A percentile compares a stretch with the other conserved stretches of the same genome.
Conservation (phyloP, 2,113 vertebrate genomes). For the Aspiorhynchus laticeps region DNA sequence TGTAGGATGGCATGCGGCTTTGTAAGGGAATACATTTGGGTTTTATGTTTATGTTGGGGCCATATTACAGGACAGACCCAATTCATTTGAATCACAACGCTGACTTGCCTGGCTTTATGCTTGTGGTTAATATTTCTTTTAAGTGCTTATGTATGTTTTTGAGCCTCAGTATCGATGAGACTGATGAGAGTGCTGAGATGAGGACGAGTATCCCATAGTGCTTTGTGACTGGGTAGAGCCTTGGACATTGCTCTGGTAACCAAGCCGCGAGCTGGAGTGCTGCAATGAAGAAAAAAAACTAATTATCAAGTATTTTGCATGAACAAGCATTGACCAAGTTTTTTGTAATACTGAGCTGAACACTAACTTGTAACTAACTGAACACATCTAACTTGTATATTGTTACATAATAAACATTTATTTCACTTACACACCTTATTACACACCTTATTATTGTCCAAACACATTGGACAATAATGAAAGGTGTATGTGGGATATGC, state of each 20-base stretch:
- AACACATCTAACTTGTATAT: too few relatives aligned
- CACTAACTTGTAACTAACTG: background rate
- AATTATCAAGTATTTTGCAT: background rate
- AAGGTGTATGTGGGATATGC: too few relatives aligned
- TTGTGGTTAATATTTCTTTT: background rate
- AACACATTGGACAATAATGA: too few relatives aligned
- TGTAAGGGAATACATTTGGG: background rate
- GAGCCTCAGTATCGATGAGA: slow-evolving; percentile 90
- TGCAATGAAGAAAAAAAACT: slow-evolving; percentile 58
- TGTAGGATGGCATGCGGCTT: background rate
- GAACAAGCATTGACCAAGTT: background rate
- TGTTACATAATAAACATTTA: too few relatives aligned
- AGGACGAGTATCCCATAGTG: slow-evolving; percentile 92
- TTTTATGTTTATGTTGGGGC: background rate
- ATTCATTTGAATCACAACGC: background rate
- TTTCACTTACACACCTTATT: too few relatives aligned
- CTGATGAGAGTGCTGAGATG: slow-evolving; percentile 94
- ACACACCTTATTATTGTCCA: too few relatives aligned
- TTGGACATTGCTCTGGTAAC: slow-evolving; percentile 98
- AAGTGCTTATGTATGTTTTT: background rate
- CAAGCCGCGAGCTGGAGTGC: slow-evolving; percentile 94
- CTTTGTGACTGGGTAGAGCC: slow-evolving; percentile 93
- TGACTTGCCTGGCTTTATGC: slow-evolving; percentile 1
- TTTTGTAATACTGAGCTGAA: background rate
- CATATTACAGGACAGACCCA: background rate